Evolutionary conservation across 2,888 invertebrate genomes (phyloP).

Genomic region (Athalia cordata): DNA sequence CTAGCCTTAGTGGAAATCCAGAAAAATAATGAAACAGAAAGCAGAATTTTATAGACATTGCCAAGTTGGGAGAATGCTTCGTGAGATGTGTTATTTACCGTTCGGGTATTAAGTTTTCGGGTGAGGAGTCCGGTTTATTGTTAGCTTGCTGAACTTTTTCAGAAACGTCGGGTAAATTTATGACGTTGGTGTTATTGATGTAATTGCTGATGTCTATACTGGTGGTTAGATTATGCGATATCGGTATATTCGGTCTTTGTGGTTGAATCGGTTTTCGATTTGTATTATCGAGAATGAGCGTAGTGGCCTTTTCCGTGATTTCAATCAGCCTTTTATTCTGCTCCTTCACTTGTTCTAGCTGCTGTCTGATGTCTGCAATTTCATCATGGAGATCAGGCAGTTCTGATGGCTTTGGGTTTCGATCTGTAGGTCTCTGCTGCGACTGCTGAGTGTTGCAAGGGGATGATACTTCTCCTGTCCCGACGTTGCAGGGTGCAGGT

Average conservation of each 20-base stretch:
- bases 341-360: background rate
- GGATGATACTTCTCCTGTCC: background rate
- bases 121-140: background rate
- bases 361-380: background rate
- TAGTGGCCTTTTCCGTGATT: background rate
- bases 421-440: background rate
- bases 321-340: conserved; percentile 15
- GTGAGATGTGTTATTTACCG: too few relatives aligned
- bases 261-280: background rate
- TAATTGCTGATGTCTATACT: conserved; percentile 25
- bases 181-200: conserved; percentile 11
- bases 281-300: background rate
- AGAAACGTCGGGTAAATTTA: background rate
- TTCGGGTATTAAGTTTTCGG: too few relatives aligned
- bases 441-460: background rate
- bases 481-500: background rate
- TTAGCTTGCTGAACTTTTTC: too few relatives aligned
- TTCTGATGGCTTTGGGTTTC: background rate
- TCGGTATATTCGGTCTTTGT: background rate
- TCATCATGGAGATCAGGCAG: background rate
- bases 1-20: background rate
- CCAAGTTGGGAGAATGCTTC: too few relatives aligned
- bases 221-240: conserved; percentile 17
- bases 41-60: too few relatives aligned
- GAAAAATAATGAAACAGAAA: too few relatives aligned